These are phyloP conservation scores for Emydura subglobosa DNA, from an alignment of 2,113 vertebrate species.

Conservation along the genomic window DNA sequence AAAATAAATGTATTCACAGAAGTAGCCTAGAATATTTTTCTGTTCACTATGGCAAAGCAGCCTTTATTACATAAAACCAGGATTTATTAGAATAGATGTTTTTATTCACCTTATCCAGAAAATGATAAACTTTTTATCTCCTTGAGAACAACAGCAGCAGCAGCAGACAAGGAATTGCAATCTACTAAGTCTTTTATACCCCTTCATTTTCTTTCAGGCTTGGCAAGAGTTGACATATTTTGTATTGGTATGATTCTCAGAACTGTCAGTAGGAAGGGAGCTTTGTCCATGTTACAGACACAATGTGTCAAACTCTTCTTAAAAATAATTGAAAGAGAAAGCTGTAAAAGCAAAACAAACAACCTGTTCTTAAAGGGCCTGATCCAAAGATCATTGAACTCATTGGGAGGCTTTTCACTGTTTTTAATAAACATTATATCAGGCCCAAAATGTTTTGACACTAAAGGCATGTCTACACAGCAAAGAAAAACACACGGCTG, in stretches of 20 bases:
- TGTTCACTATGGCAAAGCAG: not conserved
- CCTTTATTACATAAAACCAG: not conserved
- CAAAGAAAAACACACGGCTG: not conserved
- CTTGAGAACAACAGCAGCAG: not conserved
- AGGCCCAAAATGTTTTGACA: not conserved
- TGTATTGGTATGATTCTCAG: not conserved
- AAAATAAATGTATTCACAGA: not conserved
- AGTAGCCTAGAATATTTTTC: not conserved
- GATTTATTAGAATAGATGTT: not conserved
- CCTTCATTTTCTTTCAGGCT: not conserved
- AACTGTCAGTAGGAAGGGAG: not conserved
- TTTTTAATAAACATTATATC: not conserved
- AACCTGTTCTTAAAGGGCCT: accelerated
- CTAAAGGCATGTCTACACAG: not conserved
- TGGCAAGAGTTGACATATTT: not conserved
- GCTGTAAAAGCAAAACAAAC: not conserved
- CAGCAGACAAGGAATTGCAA: not conserved
- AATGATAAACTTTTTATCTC: not conserved
- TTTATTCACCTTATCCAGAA: not conserved
- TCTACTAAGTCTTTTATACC: not conserved
- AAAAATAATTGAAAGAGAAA: conserved; percentile 10
- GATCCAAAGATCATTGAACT: not conserved
- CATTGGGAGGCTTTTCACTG: not conserved
- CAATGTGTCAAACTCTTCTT: not conserved
- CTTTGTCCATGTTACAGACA: accelerated